Evolutionary conservation across 1,140 invertebrate genomes (phyloP).

Genomic region (Leptinotarsa texana): DNA sequence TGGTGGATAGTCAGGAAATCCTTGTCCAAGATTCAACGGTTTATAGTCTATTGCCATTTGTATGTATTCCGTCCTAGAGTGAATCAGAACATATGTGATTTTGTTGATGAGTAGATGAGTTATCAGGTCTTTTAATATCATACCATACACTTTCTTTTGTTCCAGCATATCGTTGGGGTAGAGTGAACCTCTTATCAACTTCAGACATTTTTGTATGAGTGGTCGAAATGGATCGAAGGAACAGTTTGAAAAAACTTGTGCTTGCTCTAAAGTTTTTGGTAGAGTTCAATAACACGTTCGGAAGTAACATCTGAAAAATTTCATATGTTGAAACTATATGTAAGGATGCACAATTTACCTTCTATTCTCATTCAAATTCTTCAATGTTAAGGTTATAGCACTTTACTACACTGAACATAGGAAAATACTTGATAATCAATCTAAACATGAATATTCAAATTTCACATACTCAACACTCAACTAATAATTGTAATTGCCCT

Average conservation of each 20-base stretch:
- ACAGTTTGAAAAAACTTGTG: neutral
- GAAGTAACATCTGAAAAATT: slow-evolving; percentile 1
- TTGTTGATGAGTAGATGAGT: neutral
- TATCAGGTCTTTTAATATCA: slow-evolving; percentile 7
- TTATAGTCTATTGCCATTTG: slow-evolving; percentile 84
- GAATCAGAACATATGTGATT: neutral
- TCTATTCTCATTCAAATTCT: too few relatives aligned
- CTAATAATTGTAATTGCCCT: too few relatives aligned
- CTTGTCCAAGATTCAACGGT: slow-evolving; percentile 95
- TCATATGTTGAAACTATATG: neutral
- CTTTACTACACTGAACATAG: too few relatives aligned
- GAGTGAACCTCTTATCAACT: slow-evolving; percentile 36
- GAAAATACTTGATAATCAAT: too few relatives aligned
- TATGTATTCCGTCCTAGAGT: slow-evolving; percentile 91
- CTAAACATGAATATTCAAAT: slow-evolving; percentile 2
- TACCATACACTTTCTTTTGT: slow-evolving; percentile 48
- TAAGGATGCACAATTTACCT: too few relatives aligned
- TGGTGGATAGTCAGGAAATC: slow-evolving; percentile 93
- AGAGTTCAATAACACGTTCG: neutral
- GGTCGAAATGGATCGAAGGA: neutral
- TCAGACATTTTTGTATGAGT: slow-evolving; percentile 23
- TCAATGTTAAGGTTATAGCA: too few relatives aligned
- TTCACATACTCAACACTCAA: neutral
- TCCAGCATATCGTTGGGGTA: slow-evolving; percentile 44
- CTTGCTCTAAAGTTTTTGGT: neutral